Percentiles rank a stretch among this genome's conserved stretches.
Evolutionary conservation across 2,113 vertebrate species (phyloP).

Genomic region (Penelope pileata): DNA sequence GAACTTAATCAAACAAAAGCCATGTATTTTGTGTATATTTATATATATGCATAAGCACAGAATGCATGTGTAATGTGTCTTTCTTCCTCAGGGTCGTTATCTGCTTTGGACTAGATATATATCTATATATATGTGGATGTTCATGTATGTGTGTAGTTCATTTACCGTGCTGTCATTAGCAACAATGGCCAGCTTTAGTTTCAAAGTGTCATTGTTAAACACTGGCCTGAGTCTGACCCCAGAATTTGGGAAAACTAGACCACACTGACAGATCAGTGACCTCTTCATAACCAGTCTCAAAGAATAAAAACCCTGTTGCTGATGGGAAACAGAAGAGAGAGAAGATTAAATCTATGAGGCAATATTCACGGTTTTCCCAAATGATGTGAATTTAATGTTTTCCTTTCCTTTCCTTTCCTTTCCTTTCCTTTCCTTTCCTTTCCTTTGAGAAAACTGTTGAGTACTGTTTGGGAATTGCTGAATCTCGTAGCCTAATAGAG

Average conservation of each 20-base stretch:
- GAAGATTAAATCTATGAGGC: neutral
- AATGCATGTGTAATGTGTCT: neutral
- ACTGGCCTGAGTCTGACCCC: neutral
- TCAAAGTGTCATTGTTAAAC: neutral
- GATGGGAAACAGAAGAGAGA: neutral
- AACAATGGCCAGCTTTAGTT: neutral
- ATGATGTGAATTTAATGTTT: neutral
- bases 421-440: too few relatives aligned
- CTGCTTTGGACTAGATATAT: neutral
- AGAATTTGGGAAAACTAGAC: neutral
- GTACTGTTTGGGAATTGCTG: neutral
- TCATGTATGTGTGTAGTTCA: neutral
- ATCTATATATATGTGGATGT: neutral
- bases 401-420: too few relatives aligned
- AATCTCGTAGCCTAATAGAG: neutral
- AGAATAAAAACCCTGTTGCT: neutral
- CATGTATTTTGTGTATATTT: neutral
- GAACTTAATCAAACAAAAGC: neutral
- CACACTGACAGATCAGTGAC: neutral
- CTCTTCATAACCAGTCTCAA: neutral
- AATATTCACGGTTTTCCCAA: neutral
- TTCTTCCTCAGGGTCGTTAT: neutral
- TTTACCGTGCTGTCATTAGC: neutral
- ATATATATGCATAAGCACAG: neutral
- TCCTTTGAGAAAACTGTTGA: neutral